Evolutionary conservation across 1,140 invertebrate species (phyloP), one percentile per base, ranked within the genome.

Genomic region (Magallana gigas): DNA sequence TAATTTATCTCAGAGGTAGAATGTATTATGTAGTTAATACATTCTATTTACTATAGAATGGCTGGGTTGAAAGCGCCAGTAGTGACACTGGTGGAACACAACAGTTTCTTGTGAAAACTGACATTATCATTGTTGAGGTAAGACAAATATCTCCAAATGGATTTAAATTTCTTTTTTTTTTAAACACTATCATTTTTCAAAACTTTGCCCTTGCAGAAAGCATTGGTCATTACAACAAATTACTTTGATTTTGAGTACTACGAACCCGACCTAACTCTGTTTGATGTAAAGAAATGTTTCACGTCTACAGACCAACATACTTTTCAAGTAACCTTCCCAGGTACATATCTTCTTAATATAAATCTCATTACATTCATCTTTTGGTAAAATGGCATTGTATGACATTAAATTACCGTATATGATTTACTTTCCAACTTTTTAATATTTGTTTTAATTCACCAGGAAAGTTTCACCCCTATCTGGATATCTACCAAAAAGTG

Each of bases 251-350:
- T 90, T 84, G 89, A 92, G 36, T 87, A 89, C 76, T 64, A 86
- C 16, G 83, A 91, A 56, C 85, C 85, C 11, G 84, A 88, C 58
- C 57, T 89, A 14, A 59, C 57, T 4, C 64, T 88, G 11, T 91
- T 91, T 86, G 88, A 92, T 85, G 84, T 91, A 48, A 87, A 76
- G 12, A 86, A 88, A 18, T 92, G 91, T 87, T 92, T 89, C 81
- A 56, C 60, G 1, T 88, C 88, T 23, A 57, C 87, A 68, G 88
- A 92, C 76, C 88, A 88, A 58, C 88, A 88, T 76, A 60, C 85
- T 9, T 91, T 92, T 84, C 88, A 89, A 57, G 83, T 92, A 0
- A 87, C 83, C 12, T 92, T 92, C 62, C 90, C 90, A 57, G 85
- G 91, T 92, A 71, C 88, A 86, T 3, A 48, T 48, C 36, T 48